A percentile compares a stretch with the other conserved stretches of the same genome.
Conservation (phyloP, 2,888 invertebrate species). For the Thereva nobilitata region DNA sequence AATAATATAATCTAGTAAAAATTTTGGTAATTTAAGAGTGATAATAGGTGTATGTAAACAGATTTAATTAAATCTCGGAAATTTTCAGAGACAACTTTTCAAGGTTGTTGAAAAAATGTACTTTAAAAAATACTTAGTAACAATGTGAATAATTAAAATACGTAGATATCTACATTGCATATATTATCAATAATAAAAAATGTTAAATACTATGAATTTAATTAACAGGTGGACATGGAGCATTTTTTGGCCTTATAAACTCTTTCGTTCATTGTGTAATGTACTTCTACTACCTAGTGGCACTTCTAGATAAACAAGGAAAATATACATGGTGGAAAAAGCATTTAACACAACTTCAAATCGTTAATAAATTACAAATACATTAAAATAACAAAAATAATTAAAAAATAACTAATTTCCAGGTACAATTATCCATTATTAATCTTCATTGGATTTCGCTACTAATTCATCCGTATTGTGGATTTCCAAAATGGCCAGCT, state of each 20-base stretch:
- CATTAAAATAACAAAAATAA: neutral
- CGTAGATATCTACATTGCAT: no score
- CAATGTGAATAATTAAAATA: neutral
- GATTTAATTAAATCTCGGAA: no score
- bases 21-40: no score
- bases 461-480: conserved; percentile 63
- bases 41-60: no score
- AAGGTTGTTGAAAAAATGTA: no score
- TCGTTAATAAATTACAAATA: conserved; percentile 50
- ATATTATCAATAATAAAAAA: neutral
- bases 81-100: no score
- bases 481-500: conserved; percentile 62
- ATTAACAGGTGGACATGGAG: conserved; percentile 62
- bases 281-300: conserved; percentile 77
- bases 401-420: neutral
- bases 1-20: neutral
- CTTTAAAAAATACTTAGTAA: neutral
- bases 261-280: conserved; percentile 75
- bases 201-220: neutral
- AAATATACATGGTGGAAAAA: conserved; percentile 78
- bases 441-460: conserved; percentile 61
- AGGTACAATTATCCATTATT: conserved; percentile 67
- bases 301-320: conserved; percentile 70
- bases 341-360: conserved; percentile 77
- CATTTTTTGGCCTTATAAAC: conserved; percentile 70